These are phyloP conservation scores for Myiotriccus ornatus DNA, from an alignment of 2,797 vertebrate species.

Conservation along the genomic window DNA sequence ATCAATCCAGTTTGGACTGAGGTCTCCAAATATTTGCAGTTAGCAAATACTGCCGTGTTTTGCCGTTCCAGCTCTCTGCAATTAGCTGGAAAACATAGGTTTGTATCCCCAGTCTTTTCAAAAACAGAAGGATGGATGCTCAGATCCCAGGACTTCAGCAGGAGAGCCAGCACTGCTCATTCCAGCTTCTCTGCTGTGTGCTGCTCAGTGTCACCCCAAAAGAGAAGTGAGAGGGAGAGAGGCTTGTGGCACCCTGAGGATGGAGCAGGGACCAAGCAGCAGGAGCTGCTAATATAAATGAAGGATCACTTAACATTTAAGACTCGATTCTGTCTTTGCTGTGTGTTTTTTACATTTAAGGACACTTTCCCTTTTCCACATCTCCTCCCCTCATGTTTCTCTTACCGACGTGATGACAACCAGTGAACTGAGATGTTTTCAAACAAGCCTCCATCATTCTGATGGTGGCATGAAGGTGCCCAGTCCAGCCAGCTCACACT, in stretches of 20 bases:
- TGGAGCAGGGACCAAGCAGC: not conserved
- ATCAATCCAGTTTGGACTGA: slow-evolving; percentile 1
- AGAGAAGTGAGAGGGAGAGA: not conserved
- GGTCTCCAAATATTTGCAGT: slow-evolving; percentile 34
- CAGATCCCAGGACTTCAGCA: not conserved
- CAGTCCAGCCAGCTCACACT: not conserved
- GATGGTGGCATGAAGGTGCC: not conserved
- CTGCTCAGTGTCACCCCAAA: not conserved
- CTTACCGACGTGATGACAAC: not conserved
- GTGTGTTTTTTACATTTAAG: not conserved
- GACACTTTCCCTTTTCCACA: not conserved
- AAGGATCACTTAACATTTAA: not conserved
- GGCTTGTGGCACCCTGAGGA: not conserved
- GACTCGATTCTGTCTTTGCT: not conserved
- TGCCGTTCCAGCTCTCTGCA: not conserved
- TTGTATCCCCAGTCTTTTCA: not conserved
- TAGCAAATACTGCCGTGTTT: slow-evolving; percentile 16
- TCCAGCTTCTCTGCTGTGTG: not conserved
- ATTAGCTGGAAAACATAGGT: not conserved
- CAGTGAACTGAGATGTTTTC: not conserved
- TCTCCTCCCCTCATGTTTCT: not conserved
- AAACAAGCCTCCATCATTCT: not conserved
- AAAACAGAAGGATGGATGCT: not conserved
- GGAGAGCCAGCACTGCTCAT: not conserved
- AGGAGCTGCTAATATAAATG: not conserved